These are phyloP conservation scores for Drosophila limbata DNA, from an alignment of 2,888 invertebrate species.

Conservation along the genomic window DNA sequence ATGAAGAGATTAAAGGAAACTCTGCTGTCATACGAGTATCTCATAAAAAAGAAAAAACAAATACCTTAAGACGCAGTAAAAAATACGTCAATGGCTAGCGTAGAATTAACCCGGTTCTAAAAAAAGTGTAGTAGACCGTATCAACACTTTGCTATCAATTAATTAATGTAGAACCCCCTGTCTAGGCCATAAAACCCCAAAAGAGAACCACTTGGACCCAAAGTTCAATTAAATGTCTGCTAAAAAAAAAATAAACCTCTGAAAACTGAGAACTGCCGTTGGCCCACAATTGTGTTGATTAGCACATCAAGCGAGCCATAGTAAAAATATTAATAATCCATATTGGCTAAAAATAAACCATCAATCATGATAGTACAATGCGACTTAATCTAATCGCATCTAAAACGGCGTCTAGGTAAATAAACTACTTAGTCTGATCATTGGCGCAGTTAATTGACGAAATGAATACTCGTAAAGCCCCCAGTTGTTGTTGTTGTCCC, in stretches of 20 bases:
- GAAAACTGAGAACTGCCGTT: constrained; percentile 10
- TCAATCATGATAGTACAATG: constrained; percentile 66
- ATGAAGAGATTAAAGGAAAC: too few relatives aligned
- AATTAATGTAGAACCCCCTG: constrained; percentile 33
- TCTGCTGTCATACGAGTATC: too few relatives aligned
- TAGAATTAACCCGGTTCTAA: neutral
- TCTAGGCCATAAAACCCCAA: constrained; percentile 36
- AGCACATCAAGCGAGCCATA: constrained; percentile 32
- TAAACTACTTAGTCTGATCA: constrained; percentile 56
- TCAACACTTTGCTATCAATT: constrained; percentile 35
- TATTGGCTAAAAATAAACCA: constrained; percentile 71
- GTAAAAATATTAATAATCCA: constrained; percentile 73
- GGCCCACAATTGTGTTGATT: constrained; percentile 56
- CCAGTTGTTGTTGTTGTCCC: constrained; percentile 5
- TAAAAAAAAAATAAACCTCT: constrained; percentile 23
- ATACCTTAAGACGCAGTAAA: constrained; percentile 23
- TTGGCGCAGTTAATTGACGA: constrained; percentile 27
- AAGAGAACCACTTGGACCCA: constrained; percentile 33
- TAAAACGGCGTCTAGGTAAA: constrained; percentile 75
- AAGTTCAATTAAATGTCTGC: constrained; percentile 57
- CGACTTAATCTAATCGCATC: constrained; percentile 70
- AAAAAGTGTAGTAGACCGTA: constrained; percentile 16
- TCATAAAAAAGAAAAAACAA: neutral
- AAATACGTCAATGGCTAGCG: constrained; percentile 6
- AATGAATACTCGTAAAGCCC: neutral